Conservation (phyloP, 2,113 vertebrate species). For the Cyanistes caeruleus region DNA sequence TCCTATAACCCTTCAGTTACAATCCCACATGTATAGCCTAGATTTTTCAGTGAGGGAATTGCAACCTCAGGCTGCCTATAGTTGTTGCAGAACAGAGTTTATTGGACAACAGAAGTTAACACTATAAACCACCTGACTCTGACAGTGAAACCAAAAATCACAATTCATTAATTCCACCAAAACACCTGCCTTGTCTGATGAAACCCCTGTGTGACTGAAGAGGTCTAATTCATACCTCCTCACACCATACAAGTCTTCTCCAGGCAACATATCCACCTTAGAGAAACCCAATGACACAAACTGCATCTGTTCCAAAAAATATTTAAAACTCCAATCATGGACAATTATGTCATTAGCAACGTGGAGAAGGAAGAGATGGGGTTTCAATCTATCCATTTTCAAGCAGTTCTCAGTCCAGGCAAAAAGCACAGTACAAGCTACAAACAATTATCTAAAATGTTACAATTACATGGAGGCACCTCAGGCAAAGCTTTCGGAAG, state of each 20-base stretch:
- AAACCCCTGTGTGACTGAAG: background rate
- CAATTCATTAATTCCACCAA: background rate
- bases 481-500: background rate
- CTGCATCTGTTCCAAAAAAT: background rate
- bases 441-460: background rate
- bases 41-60: background rate
- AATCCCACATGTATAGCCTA: background rate
- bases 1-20: background rate
- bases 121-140: background rate
- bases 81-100: background rate
- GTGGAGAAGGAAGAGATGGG: background rate
- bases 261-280: background rate
- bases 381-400: background rate
- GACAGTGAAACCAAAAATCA: background rate
- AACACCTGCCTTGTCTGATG: background rate
- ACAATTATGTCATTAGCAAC: background rate
- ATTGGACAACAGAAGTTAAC: background rate
- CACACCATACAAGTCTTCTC: background rate
- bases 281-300: background rate
- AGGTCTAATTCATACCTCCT: background rate
- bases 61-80: background rate
- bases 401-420: background rate
- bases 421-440: background rate
- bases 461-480: background rate
- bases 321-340: background rate